These are phyloP conservation scores for Pseudomyrmex flavicornis DNA, from an alignment of 1,140 invertebrate species.

Conservation along the genomic window DNA sequence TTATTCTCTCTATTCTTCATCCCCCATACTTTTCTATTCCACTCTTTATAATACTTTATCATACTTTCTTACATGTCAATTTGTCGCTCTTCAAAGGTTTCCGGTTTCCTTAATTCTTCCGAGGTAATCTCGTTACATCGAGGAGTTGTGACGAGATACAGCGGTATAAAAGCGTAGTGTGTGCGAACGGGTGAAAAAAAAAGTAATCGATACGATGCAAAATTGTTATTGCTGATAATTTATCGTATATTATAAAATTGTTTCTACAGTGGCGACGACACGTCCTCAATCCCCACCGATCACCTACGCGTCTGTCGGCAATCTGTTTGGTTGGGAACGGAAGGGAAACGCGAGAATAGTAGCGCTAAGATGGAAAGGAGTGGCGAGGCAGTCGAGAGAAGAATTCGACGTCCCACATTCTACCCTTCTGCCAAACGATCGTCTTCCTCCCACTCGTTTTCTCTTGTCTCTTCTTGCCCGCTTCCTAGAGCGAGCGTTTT, in stretches of 20 bases:
- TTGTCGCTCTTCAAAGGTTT: constrained; percentile 39
- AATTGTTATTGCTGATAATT: constrained; percentile 14
- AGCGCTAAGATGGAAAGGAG: neutral
- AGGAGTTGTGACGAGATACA: neutral
- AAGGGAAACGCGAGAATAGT: constrained; percentile 36
- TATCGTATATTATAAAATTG: neutral
- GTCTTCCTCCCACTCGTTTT: constrained; percentile 47
- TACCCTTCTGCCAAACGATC: constrained; percentile 32
- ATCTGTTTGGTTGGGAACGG: constrained; percentile 24
- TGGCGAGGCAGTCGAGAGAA: constrained; percentile 63
- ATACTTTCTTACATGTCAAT: neutral
- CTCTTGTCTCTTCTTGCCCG: constrained; percentile 22
- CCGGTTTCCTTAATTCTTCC: constrained; percentile 43
- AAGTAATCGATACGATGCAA: constrained; percentile 10
- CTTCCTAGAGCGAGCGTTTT: neutral
- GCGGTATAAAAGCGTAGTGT: neutral
- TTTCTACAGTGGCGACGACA: neutral
- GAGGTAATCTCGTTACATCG: constrained; percentile 20
- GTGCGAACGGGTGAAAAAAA: constrained; percentile 9
- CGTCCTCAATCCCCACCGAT: neutral
- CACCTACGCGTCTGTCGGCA: constrained; percentile 12
- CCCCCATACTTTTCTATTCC: neutral
- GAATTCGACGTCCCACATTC: constrained; percentile 78
- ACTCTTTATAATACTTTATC: neutral
- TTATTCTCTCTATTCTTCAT: neutral